Conservation (phyloP, 1,140 invertebrate species). For the Augochlora pura region DNA sequence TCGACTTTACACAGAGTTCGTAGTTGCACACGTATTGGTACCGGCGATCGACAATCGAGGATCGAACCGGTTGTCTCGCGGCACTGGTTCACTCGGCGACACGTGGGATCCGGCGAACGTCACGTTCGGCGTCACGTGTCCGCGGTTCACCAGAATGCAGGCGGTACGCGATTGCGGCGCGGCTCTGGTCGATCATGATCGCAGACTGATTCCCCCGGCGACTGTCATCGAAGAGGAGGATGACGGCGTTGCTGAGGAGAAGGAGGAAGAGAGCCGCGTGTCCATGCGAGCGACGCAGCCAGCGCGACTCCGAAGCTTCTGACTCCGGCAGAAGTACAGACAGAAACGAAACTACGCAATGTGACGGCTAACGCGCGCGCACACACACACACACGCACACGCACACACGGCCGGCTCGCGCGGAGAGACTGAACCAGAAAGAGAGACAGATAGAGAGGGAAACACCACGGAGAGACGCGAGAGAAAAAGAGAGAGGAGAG, state of each 20-base stretch:
- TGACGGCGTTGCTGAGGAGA: too few species aligned
- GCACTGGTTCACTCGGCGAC: too few species aligned
- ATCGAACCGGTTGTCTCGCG: too few species aligned
- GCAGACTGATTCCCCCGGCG: background rate
- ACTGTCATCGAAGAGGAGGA: constrained; percentile 38
- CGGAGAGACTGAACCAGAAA: constrained; percentile 59
- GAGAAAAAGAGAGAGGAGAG: constrained; percentile 8
- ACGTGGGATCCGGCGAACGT: constrained; percentile 1
- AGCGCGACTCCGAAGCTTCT: constrained; percentile 71
- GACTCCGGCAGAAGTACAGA: constrained; percentile 73
- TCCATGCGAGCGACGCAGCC: constrained; percentile 56
- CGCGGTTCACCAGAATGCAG: constrained; percentile 13
- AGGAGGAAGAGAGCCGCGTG: background rate
- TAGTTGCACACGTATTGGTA: too few species aligned
- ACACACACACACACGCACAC: constrained; percentile 69
- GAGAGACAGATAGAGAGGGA: constrained; percentile 19
- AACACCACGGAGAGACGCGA: too few species aligned
- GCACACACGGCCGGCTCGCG: constrained; percentile 53
- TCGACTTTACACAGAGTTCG: too few species aligned
- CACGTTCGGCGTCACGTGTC: constrained; percentile 33
- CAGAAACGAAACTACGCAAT: constrained; percentile 76
- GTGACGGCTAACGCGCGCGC: constrained; percentile 74
- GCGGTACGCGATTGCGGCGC: constrained; percentile 1
- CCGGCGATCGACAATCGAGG: too few species aligned
- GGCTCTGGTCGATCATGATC: background rate